Conservation (phyloP, 2,113 vertebrate species). For the Chelonoidis abingdonii region DNA sequence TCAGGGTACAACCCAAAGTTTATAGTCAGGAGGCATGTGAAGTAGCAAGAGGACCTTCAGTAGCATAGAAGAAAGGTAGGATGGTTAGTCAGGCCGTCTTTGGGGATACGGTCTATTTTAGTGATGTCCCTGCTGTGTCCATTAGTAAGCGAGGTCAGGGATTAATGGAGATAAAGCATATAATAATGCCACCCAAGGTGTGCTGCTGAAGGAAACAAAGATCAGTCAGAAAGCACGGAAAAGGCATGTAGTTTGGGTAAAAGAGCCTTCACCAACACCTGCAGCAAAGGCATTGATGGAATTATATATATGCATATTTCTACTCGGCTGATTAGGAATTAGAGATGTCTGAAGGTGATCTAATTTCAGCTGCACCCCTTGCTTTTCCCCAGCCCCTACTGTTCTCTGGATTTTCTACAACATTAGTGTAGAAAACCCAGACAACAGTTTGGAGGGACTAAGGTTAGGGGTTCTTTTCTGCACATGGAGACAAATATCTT, state of each 20-base stretch:
- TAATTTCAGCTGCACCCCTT: constrained; percentile 74
- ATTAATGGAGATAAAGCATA: constrained; percentile 23
- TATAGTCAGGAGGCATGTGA: neutral
- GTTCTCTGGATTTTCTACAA: constrained; percentile 35
- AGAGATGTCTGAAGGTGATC: constrained; percentile 71
- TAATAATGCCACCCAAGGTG: neutral
- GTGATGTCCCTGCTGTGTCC: neutral
- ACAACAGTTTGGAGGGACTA: constrained; percentile 67
- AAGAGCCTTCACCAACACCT: constrained; percentile 57
- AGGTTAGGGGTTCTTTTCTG: constrained; percentile 72
- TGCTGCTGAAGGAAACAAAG: neutral
- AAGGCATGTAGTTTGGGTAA: constrained; percentile 51
- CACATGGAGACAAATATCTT: constrained; percentile 66
- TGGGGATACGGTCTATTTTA: neutral
- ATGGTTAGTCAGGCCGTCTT: neutral
- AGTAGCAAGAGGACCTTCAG: neutral
- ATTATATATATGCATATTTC: constrained; percentile 67
- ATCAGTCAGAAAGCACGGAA: constrained; percentile 34
- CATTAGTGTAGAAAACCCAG: constrained; percentile 61
- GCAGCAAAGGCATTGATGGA: constrained; percentile 67
- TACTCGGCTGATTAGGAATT: constrained; percentile 60
- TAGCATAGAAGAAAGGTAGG: neutral
- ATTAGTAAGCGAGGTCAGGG: neutral
- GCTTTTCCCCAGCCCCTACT: constrained; percentile 66
- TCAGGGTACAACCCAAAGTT: neutral